A percentile compares a stretch with the other conserved stretches of the same genome.
Conservation (phyloP, 2,888 invertebrate genomes). For the Carpatolechia fugitivella region DNA sequence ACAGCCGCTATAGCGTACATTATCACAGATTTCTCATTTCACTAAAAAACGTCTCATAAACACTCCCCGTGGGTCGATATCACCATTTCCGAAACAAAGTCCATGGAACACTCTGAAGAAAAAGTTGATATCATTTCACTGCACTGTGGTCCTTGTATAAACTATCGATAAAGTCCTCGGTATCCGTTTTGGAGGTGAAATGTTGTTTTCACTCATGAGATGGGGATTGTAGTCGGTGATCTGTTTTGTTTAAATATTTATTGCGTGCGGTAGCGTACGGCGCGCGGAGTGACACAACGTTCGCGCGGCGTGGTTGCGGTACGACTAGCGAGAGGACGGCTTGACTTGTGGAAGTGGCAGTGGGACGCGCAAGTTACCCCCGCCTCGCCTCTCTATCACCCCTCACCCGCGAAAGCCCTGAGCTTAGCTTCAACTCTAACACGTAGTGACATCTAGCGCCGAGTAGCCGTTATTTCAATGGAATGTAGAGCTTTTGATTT, state of each 20-base stretch:
- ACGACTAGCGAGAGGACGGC: slow-evolving; percentile 67
- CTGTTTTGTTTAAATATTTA: slow-evolving; percentile 69
- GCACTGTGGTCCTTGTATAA: slow-evolving; percentile 55
- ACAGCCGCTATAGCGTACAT: slow-evolving; percentile 67
- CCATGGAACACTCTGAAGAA: slow-evolving; percentile 68
- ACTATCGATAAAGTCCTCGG: slow-evolving; percentile 37
- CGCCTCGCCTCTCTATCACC: slow-evolving; percentile 35
- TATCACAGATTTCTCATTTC: slow-evolving; percentile 78
- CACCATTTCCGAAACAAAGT: slow-evolving; percentile 79
- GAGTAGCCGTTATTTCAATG: slow-evolving; percentile 37
- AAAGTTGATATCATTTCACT: slow-evolving; percentile 75
- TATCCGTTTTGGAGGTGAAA: slow-evolving; percentile 26
- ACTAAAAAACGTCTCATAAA: slow-evolving; percentile 75
- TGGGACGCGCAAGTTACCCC: slow-evolving; percentile 66
- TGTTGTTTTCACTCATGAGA: slow-evolving; percentile 50
- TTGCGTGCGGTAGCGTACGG: slow-evolving; percentile 61
- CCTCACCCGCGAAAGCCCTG: slow-evolving; percentile 46
- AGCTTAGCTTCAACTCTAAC: slow-evolving; percentile 32
- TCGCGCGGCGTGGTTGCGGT: slow-evolving; percentile 63
- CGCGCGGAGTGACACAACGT: slow-evolving; percentile 55
- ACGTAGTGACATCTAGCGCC: slow-evolving; percentile 54
- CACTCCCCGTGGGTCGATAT: slow-evolving; percentile 78
- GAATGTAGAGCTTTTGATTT: slow-evolving; percentile 23
- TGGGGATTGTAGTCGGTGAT: slow-evolving; percentile 45
- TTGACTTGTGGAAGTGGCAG: slow-evolving; percentile 66